A percentile compares a stretch with the other conserved stretches of the same genome.
Conservation (phyloP, 2,888 invertebrate genomes). For the Autographa pulchrina region DNA sequence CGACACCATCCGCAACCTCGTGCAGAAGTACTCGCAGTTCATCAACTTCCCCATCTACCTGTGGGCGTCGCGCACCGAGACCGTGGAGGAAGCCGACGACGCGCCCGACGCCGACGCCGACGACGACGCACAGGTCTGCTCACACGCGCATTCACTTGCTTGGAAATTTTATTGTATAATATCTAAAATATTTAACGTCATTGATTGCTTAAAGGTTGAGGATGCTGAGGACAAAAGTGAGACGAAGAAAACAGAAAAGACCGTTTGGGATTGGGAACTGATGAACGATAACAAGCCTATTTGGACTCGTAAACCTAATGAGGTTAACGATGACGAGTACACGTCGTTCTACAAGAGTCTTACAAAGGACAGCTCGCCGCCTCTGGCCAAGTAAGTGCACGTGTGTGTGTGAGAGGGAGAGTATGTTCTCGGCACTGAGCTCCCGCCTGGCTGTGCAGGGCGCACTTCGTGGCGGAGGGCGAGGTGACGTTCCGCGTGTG, state of each 20-base stretch:
- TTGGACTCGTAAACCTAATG: constrained; percentile 97
- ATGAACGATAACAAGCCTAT: constrained; percentile 99
- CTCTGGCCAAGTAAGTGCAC: constrained; percentile 91
- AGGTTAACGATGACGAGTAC: constrained; percentile 97
- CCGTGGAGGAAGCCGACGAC: constrained; percentile 54
- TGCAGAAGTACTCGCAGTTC: constrained; percentile 99
- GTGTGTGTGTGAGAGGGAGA: not conserved
- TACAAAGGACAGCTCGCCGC: constrained; percentile 96
- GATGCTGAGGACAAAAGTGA: constrained; percentile 91
- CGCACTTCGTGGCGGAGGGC: no score
- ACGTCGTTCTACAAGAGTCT: constrained; percentile 98
- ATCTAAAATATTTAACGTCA: no score
- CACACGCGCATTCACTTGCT: not conserved
- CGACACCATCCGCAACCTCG: constrained; percentile 96
- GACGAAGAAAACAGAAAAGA: constrained; percentile 97
- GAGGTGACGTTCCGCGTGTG: not conserved
- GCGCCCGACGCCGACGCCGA: constrained; percentile 67
- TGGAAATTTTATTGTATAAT: not conserved
- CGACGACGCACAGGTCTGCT: constrained; percentile 89
- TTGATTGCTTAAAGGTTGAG: constrained; percentile 88
- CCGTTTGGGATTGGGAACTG: constrained; percentile 99
- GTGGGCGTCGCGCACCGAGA: constrained; percentile 92
- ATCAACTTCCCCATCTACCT: constrained; percentile 99
- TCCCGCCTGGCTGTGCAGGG: no score
- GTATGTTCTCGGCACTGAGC: not conserved